These are phyloP conservation scores for Mus minutoides DNA, from an alignment of 2,797 vertebrate species.

Conservation along the genomic window DNA sequence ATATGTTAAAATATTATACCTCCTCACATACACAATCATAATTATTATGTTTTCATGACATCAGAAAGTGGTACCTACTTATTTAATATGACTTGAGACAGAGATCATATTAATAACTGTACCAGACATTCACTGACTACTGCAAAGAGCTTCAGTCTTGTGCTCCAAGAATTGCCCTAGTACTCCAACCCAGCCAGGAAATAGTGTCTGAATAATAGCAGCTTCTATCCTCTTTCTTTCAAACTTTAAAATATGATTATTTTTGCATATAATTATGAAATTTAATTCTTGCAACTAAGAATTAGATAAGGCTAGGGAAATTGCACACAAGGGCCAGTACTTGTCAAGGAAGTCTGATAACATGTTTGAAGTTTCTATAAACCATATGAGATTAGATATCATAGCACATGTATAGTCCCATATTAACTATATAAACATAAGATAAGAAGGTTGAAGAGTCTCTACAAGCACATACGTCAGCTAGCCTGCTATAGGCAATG, in stretches of 20 bases:
- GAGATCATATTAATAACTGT: not conserved
- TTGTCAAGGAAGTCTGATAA: not conserved
- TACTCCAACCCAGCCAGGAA: fast-evolving
- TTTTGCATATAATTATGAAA: not conserved
- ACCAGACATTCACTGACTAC: not conserved
- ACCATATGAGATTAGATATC: not conserved
- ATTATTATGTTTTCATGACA: not conserved
- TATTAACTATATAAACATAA: not conserved
- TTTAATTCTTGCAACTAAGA: not conserved
- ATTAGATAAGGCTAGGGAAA: not conserved
- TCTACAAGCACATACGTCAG: not conserved
- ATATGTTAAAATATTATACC: not conserved
- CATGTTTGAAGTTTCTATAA: not conserved
- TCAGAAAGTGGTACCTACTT: not conserved
- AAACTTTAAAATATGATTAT: not conserved
- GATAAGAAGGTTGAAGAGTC: not conserved
- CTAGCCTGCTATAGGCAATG: not conserved
- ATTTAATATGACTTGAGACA: not conserved
- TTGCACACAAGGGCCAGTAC: not conserved
- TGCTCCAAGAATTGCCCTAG: fast-evolving
- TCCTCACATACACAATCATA: not conserved
- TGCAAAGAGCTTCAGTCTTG: fast-evolving
- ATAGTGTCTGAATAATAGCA: not conserved
- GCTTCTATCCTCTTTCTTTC: not conserved
- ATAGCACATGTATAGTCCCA: not conserved